phyloP scores from a whole-genome alignment of 2,888 invertebrate species.

The Cybosia mesomella region DNA sequence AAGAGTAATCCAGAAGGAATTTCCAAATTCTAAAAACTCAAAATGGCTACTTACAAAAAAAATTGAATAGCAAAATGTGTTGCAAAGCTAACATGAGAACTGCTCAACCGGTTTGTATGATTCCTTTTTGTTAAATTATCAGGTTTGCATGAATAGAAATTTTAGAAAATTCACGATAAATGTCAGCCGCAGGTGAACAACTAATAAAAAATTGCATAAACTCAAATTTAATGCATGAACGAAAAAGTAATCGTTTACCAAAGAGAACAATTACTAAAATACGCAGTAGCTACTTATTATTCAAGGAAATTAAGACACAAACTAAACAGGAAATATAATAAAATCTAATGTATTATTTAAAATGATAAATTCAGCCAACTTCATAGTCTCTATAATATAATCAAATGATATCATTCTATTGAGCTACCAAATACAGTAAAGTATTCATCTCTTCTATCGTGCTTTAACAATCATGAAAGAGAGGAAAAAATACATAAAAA shows the following conservation, averaged over 20 bases:
- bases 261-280: neutral
- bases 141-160: too few relatives aligned
- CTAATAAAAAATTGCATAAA: too few relatives aligned
- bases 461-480: neutral
- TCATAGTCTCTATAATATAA: neutral
- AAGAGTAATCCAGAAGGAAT: too few relatives aligned
- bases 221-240: neutral
- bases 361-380: neutral
- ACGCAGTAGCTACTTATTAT: neutral
- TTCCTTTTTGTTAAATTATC: too few relatives aligned
- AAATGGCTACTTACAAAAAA: too few relatives aligned
- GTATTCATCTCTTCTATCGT: neutral
- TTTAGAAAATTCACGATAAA: too few relatives aligned
- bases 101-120: too few relatives aligned
- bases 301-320: constrained; percentile 9
- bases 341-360: constrained; percentile 6
- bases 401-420: neutral
- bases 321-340: constrained; percentile 13
- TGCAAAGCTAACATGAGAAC: too few relatives aligned
- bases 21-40: neutral
- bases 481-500: neutral
- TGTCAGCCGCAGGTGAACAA: neutral
- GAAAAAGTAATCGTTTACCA: neutral
- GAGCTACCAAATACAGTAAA: neutral
- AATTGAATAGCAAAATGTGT: too few relatives aligned